A percentile compares a stretch with the other conserved stretches of the same genome.
These are phyloP conservation scores for Varecia variegata DNA, from an alignment of 2,797 vertebrate genomes.

Conservation along the genomic window DNA sequence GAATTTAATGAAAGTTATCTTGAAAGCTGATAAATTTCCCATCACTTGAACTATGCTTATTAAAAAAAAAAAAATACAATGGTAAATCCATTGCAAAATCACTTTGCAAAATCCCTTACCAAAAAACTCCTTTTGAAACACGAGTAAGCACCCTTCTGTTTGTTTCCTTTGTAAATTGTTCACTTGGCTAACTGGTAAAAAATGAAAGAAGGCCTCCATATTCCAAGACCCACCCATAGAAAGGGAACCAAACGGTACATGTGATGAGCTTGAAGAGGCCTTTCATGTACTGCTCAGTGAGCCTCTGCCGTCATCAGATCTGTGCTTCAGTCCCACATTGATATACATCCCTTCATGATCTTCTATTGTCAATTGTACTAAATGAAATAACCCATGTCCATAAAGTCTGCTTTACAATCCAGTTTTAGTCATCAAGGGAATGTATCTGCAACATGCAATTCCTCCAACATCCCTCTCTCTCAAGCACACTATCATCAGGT, in stretches of 20 bases:
- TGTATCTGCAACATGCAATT: not conserved
- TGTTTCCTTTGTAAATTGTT: constrained; percentile 24
- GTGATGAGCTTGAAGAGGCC: not conserved
- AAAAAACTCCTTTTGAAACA: constrained; percentile 42
- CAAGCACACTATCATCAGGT: constrained; percentile 13
- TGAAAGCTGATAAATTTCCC: not conserved
- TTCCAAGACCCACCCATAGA: not conserved
- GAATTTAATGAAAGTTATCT: not conserved
- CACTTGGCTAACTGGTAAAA: not conserved
- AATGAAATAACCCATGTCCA: constrained; percentile 3
- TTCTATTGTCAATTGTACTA: not conserved
- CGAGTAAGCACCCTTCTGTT: not conserved
- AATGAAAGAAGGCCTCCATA: not conserved
- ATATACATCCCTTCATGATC: not conserved
- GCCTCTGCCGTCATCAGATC: not conserved
- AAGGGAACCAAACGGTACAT: not conserved
- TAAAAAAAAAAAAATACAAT: not conserved
- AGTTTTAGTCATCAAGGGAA: not conserved
- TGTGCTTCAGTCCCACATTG: not conserved
- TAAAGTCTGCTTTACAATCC: not conserved
- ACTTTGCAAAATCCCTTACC: not conserved
- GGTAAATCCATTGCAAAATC: constrained; percentile 28
- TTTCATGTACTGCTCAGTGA: not conserved
- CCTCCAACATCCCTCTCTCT: not conserved
- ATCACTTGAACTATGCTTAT: not conserved